Conservation (phyloP, 2,797 vertebrate species). For the Meriones psammophilus region DNA sequence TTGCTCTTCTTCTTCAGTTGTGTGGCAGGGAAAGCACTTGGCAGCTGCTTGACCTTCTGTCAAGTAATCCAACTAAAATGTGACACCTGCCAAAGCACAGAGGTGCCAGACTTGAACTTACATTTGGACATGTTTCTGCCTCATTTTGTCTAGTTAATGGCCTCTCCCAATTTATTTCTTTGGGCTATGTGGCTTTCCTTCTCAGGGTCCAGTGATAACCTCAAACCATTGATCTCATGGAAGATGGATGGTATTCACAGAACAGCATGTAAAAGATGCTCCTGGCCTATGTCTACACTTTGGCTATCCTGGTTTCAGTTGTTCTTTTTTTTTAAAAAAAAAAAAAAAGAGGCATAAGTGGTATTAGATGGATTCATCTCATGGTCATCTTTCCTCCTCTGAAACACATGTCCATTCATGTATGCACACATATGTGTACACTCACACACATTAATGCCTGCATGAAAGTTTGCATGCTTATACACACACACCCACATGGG, state of each 20-base stretch:
- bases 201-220: conserved; percentile 40
- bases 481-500: background rate
- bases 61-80: conserved; percentile 79
- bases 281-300: no score
- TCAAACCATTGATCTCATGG: background rate
- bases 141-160: conserved; percentile 66
- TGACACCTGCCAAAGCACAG: conserved; percentile 74
- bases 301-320: background rate
- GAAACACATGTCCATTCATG: background rate
- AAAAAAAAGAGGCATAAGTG: background rate
- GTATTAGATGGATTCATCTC: background rate
- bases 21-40: conserved; percentile 30
- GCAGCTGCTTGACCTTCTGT: conserved; percentile 71
- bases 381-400: background rate
- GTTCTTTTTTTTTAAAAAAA: background rate
- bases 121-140: conserved; percentile 51
- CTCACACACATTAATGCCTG: background rate
- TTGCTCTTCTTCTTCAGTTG: conserved; percentile 59
- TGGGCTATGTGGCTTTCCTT: background rate
- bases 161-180: conserved; percentile 63
- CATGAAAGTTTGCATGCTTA: no score
- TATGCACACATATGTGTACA: background rate
- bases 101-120: conserved; percentile 69
- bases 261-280: background rate
- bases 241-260: conserved; percentile 5